A percentile compares a stretch with the other conserved stretches of the same genome.
These are phyloP conservation scores for Oopsacas minuta DNA, from an alignment of 37 sponge, comb jelly and placozoan genomes.

Conservation along the genomic window DNA sequence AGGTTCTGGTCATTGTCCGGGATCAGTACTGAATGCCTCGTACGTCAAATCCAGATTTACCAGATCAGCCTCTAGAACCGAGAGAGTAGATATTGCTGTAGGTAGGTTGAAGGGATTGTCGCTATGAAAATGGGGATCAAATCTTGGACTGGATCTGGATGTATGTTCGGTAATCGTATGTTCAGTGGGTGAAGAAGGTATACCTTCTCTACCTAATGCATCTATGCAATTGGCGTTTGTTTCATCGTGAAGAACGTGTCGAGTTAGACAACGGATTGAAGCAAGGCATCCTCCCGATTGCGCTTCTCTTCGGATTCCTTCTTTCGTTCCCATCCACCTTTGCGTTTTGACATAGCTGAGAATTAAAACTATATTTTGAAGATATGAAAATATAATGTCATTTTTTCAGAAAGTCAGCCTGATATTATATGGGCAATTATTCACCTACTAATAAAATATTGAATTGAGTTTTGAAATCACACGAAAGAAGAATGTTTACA, in stretches of 20 bases:
- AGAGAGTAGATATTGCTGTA: not conserved
- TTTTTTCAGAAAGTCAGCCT: not conserved
- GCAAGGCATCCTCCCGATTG: not conserved
- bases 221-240: not conserved
- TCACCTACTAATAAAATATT: no score
- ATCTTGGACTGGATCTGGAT: not conserved
- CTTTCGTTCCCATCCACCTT: not conserved
- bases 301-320: not conserved
- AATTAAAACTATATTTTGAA: not conserved
- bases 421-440: not conserved
- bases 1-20: constrained; percentile 11
- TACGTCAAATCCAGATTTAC: not conserved
- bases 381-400: not conserved
- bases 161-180: no score
- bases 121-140: not conserved
- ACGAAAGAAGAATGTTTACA: not conserved
- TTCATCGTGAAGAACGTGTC: not conserved
- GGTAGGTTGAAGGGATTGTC: not conserved
- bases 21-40: constrained; percentile 4
- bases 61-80: not conserved
- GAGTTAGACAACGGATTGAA: not conserved
- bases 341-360: not conserved
- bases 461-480: not conserved
- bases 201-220: not conserved
- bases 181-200: not conserved